A percentile compares a stretch with the other conserved stretches of the same genome.
These are phyloP conservation scores for Neolamprologus hecqui DNA, from an alignment of 2,113 vertebrate genomes.

Conservation along the genomic window DNA sequence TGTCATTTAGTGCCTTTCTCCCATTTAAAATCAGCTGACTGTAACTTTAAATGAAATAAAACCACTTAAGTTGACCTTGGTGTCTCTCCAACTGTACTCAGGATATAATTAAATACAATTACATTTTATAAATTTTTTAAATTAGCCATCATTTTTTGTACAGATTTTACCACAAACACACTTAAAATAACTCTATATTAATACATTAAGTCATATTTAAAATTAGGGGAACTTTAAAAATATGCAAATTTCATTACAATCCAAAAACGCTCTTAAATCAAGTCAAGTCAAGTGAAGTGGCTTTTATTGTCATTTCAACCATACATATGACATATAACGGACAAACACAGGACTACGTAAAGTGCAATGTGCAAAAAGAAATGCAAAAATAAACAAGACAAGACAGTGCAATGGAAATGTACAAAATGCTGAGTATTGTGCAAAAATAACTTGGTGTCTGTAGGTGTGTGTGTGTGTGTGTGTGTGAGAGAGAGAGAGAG, in stretches of 20 bases:
- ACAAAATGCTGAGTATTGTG: neutral
- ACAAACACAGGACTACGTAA: neutral
- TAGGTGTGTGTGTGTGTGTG: neutral
- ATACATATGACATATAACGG: neutral
- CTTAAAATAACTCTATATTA: neutral
- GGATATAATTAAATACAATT: neutral
- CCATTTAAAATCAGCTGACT: neutral
- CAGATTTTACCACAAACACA: neutral
- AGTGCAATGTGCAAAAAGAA: neutral
- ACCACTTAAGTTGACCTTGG: neutral
- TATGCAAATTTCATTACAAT: neutral
- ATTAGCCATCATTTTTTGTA: neutral
- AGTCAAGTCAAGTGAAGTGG: rapidly evolving
- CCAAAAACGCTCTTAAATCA: neutral
- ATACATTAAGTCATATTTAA: neutral
- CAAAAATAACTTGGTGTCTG: neutral
- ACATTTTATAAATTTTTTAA: neutral
- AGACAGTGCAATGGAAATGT: neutral
- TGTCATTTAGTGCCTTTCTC: neutral
- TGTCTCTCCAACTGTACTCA: neutral
- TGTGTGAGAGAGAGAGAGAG: too few species aligned
- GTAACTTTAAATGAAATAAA: neutral
- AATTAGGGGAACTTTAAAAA: neutral
- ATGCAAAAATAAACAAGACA: neutral
- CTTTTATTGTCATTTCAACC: neutral